Evolutionary conservation across 2,797 vertebrate genomes (phyloP).

Genomic region (Neopelma chrysocephalum): DNA sequence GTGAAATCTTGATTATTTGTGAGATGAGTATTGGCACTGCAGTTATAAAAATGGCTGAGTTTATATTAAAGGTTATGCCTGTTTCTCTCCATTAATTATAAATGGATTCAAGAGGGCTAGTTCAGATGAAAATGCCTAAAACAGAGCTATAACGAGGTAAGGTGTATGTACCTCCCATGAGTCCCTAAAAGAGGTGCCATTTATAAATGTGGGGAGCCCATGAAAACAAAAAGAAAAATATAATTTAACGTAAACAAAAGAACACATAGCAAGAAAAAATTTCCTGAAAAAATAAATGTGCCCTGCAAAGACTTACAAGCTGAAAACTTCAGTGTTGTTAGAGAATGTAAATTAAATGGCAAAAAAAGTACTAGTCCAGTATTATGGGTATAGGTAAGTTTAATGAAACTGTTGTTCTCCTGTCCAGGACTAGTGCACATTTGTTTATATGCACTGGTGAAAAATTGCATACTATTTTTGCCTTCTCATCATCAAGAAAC

Average conservation of each 20-base stretch:
- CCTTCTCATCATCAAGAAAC: not conserved
- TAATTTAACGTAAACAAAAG: not conserved
- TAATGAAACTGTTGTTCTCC: not conserved
- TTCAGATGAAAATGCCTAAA: not conserved
- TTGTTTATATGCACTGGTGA: not conserved
- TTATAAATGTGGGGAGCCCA: not conserved
- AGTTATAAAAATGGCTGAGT: not conserved
- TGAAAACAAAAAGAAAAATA: not conserved
- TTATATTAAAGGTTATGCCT: not conserved
- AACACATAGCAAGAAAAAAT: not conserved
- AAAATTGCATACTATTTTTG: not conserved
- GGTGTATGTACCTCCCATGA: not conserved
- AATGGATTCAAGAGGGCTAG: not conserved
- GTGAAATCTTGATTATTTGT: not conserved
- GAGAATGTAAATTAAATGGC: not conserved
- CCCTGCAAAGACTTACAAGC: not conserved
- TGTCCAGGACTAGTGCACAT: not conserved
- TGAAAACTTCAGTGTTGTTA: not conserved
- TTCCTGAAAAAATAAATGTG: not conserved
- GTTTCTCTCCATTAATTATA: not conserved
- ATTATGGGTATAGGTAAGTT: not conserved
- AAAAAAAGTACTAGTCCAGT: not conserved
- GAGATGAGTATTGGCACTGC: not conserved
- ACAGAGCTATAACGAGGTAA: not conserved
- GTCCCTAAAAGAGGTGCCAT: not conserved